Base-by-base conservation (phyloP, 2,888 invertebrate genomes). In the Hyposoter didymator region DNA sequence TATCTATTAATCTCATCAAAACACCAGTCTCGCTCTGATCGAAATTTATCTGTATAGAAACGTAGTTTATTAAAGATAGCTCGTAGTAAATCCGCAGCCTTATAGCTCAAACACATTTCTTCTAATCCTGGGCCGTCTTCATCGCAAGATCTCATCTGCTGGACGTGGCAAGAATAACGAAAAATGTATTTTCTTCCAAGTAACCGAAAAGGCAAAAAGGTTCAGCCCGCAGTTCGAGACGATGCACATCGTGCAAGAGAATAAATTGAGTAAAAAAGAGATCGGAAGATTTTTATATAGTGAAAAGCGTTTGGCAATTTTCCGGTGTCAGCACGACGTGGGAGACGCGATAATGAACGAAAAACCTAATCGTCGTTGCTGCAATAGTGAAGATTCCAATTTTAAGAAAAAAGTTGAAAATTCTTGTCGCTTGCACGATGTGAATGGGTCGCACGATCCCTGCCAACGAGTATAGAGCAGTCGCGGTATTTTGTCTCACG, bases 401-500 rank as follows among this genome's bases (percentile, higher is more conserved):
- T n/a, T 32, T 47, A 19, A 17, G 17, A 4, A 22, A 32, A 19
- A 7, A 1, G 19, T 52, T 17, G 7, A 52, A 72, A 55, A 55
- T 8, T 39, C 0, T 47, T 62, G 2, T 7, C 52, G 19, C 19
- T 52, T 47, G 66, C 78, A 74, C 35, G 55, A 39, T 17, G n/a
- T 55, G 45, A 67, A 59, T 59, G 62, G 17, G 12, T 19, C 43
- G 39, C 8, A 52, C 1, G 19, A 70, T 39, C 28, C 47, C 47
- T 19, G 45, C 64, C 45, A 75, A 75, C 45, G 17, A 49, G 47
- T 70, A 28, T 28, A 84, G 74, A 62, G 17, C 35, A 62, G 28
- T 74, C 55, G 75, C 75, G 55, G 74, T 64, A 66, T 80, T 70
- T 75, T n/a, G 47, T 78, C 17, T 69, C 47, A 62, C 59, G 47